Evolutionary conservation across 2,888 invertebrate genomes (phyloP).

Genomic region (Drosophila setosimentum): DNA sequence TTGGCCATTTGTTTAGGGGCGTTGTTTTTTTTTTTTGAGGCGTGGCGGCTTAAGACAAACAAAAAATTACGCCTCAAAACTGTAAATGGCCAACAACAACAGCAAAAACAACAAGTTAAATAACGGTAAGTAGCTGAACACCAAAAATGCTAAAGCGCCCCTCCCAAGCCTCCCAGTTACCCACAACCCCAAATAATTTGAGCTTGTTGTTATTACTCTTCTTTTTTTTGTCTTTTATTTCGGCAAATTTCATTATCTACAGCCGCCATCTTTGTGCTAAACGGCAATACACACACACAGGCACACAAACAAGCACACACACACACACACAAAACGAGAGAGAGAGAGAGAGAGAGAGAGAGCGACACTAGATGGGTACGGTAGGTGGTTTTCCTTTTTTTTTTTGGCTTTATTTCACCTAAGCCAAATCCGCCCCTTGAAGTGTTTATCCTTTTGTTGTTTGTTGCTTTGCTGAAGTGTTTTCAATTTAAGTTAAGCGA

Average conservation of each 20-base stretch:
- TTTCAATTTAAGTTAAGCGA: slow-evolving; percentile 85
- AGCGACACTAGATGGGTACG: neutral
- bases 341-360: neutral
- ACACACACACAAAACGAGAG: neutral
- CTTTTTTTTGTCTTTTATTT: slow-evolving; percentile 57
- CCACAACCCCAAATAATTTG: slow-evolving; percentile 1
- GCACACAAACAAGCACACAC: slow-evolving; percentile 12
- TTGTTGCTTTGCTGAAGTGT: slow-evolving; percentile 77
- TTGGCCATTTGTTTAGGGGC: slow-evolving; percentile 60
- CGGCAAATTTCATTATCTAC: slow-evolving; percentile 72
- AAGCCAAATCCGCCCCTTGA: slow-evolving; percentile 82
- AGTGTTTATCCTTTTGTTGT: slow-evolving; percentile 77
- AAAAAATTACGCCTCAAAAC: slow-evolving; percentile 77
- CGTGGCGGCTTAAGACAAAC: slow-evolving; percentile 69
- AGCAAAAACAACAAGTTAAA: slow-evolving; percentile 9
- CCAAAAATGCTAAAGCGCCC: slow-evolving; percentile 28
- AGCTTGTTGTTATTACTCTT: neutral
- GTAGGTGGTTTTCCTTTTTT: slow-evolving; percentile 24
- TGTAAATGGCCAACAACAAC: slow-evolving; percentile 69
- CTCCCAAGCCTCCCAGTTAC: slow-evolving; percentile 4
- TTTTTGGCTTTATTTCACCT: slow-evolving; percentile 56
- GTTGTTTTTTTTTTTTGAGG: slow-evolving; percentile 25
- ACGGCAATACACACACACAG: slow-evolving; percentile 58
- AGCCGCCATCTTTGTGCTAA: slow-evolving; percentile 81
- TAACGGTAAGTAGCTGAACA: slow-evolving; percentile 2